These are phyloP conservation scores for Mustelus asterias DNA, from an alignment of 2,113 vertebrate species.

Conservation along the genomic window DNA sequence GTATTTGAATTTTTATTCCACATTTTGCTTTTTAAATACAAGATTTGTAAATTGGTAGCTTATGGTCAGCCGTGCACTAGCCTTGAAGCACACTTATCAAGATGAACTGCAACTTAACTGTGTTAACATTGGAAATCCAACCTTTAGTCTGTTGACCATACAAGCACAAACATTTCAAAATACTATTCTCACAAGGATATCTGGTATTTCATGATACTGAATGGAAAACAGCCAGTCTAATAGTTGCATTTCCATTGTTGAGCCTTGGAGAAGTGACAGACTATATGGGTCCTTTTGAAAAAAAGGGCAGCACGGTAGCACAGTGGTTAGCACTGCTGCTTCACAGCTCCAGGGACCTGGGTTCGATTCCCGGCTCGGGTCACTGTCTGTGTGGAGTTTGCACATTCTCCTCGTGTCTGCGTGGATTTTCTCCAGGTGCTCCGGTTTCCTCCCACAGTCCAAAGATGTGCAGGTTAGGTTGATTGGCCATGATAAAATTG, in stretches of 20 bases:
- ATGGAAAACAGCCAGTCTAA: constrained; percentile 3
- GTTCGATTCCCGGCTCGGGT: no score
- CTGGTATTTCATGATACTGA: not conserved
- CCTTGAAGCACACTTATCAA: not conserved
- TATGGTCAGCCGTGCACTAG: not conserved
- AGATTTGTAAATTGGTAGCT: not conserved
- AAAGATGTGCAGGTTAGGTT: no score
- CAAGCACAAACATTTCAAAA: not conserved
- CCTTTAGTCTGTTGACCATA: not conserved
- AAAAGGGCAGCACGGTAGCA: no score
- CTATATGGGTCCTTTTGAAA: no score
- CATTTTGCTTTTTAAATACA: not conserved
- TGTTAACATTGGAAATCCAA: not conserved
- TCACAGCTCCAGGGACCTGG: no score
- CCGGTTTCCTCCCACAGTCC: no score
- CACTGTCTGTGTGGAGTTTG: no score
- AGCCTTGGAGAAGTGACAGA: not conserved
- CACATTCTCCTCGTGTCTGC: no score
- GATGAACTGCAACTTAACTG: not conserved
- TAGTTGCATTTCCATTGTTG: not conserved
- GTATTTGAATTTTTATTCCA: not conserved
- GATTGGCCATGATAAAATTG: no score
- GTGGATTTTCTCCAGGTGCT: no score
- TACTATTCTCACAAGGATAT: not conserved
- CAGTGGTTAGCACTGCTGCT: no score